Evolutionary conservation across 1,140 invertebrate species (phyloP), one percentile per base, ranked within the genome.

Genomic region (Goniozus legneri): DNA sequence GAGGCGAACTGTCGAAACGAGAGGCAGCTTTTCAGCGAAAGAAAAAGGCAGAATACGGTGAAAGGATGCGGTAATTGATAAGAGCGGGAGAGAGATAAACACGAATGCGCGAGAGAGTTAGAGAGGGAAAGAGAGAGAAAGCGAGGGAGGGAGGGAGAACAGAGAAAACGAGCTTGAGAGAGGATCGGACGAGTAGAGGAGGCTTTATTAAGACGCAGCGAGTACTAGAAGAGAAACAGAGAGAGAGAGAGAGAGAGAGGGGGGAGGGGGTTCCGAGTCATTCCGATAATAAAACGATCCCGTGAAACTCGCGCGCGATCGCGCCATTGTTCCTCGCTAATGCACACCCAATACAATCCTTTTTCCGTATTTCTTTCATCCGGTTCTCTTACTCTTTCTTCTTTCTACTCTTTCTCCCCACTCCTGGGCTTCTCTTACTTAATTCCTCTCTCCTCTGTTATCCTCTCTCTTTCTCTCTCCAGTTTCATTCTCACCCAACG

Each of bases 201-300:
- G 19, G 52, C 46, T 59, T 54, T 58, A 59, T 59, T 58, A 59
- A 59, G 56, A 59, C 33, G 52, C 39, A 33, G 18, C 30, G 36
- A 49, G 49, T 16, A 14, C 30, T n/a, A n/a, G n/a, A n/a, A n/a
- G n/a, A n/a, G n/a, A n/a, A n/a, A n/a, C n/a, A n/a, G n/a, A n/a
- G n/a, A n/a, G n/a, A n/a, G n/a, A n/a, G n/a, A n/a, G n/a, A n/a
- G n/a, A n/a, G n/a, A n/a, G n/a, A n/a, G n/a, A n/a, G n/a, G n/a
- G n/a, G 30, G 24, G 35, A 46, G 27, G 34, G 37, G 7, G 30
- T 50, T 44, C 44, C n/a, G n/a, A n/a, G n/a, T n/a, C n/a, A n/a
- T n/a, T n/a, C 32, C 44, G 56, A 56, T 58, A 52, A 58, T 52
- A 58, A 58, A 58, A 49, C 54, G 50, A 52, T 49, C 36, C 48